These are phyloP conservation scores for Pseudolycoriella hygida DNA, from an alignment of 2,888 invertebrate genomes.

Conservation along the genomic window DNA sequence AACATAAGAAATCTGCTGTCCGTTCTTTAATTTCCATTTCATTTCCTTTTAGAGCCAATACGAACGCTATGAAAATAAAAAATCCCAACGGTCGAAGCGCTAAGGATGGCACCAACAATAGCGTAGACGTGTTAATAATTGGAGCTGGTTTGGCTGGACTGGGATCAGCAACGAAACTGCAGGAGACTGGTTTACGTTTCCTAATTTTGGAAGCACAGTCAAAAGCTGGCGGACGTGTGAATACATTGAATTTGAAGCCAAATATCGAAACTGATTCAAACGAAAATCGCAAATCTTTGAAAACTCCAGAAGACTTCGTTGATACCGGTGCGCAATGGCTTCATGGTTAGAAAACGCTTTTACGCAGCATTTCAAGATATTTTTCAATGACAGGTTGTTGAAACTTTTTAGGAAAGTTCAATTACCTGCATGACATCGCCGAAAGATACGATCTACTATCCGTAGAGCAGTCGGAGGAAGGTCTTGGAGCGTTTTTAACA, in stretches of 20 bases:
- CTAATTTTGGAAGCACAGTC: constrained; percentile 9
- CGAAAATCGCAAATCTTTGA: not conserved
- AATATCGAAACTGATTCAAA: not conserved
- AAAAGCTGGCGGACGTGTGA: constrained; percentile 9
- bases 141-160: constrained; percentile 8
- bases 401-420: constrained; percentile 15
- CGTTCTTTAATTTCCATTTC: too few species aligned
- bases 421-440: constrained; percentile 23
- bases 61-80: not conserved
- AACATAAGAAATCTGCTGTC: too few species aligned
- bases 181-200: not conserved
- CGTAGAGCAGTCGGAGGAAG: constrained; percentile 31
- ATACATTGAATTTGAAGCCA: constrained; percentile 6
- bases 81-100: constrained; percentile 1
- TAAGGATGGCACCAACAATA: not conserved
- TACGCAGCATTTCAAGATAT: too few species aligned
- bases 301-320: constrained; percentile 11
- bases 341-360: constrained; percentile 22
- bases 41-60: not conserved
- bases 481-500: constrained; percentile 33
- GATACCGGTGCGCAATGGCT: constrained; percentile 29
- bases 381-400: too few species aligned
- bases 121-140: constrained; percentile 7
- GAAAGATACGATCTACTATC: constrained; percentile 18
- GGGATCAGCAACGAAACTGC: constrained; percentile 5